Evolutionary conservation across 2,113 vertebrate genomes (phyloP), one percentile per base, ranked within the genome.

Genomic region (Phocoena sinus): DNA sequence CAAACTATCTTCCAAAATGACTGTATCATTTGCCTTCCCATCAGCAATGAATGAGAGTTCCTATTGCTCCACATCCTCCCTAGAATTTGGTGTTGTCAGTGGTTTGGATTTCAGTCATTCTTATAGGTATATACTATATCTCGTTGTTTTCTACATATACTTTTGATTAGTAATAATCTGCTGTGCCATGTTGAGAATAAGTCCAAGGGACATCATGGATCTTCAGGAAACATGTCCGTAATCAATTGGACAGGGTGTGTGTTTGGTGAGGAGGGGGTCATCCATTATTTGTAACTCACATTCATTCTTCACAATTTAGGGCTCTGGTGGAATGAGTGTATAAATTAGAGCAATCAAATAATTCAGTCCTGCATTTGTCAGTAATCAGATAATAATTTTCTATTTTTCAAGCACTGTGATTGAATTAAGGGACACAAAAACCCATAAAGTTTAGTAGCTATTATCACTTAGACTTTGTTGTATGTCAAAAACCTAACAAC

Each of bases 281-380:
- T 41, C n/a, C 23, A 21, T 77, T 33, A 58, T 33, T 56, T 95
- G 13, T 44, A 93, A 79, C 3, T 79, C 26, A 14, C 4, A 67
- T 60, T 96, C 91, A 2, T 5, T 80, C 6, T 8, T 85, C 47
- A n/a, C 47, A 47, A 41, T 33, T 76, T 50, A 9, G 20, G 18
- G 4, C 26, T 87, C 25, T n/a, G 1, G 2, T 53, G 7, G 18
- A 82, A 70, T 53, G 44, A 81, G 53, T 33, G 0, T 63, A 25
- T 36, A 68, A 63, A 70, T 56, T 44, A 94, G n/a, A 81, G 12
- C 31, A 28, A 71, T 83, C 9, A 93, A 71, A 38, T 77, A 71
- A 93, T 15, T 44, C 25, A 65, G 9, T 20, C 1, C 2, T 10
- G 53, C 11, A 56, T 60, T 71, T 87, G 6, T 76, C 28, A 68